These are phyloP conservation scores for Apus apus DNA, from an alignment of 2,113 vertebrate species.

Conservation along the genomic window DNA sequence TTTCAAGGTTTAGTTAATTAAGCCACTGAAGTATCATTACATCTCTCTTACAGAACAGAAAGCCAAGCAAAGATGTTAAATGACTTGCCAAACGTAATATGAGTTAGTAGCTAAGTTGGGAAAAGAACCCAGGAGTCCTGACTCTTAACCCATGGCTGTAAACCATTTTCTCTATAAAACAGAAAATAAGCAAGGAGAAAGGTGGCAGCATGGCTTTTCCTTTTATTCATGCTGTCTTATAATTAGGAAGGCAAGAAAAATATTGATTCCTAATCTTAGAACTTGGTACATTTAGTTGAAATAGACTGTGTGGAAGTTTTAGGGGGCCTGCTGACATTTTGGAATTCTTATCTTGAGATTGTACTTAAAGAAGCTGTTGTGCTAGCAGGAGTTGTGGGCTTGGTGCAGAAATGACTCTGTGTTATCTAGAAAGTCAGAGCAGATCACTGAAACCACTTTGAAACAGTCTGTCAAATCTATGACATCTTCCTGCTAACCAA, in stretches of 20 bases:
- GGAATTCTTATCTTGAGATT: rapidly evolving
- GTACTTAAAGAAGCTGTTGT: background rate
- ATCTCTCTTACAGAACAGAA: background rate
- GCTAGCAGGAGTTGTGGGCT: background rate
- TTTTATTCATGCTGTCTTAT: background rate
- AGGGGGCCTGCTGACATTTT: background rate
- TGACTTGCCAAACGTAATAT: conserved; percentile 35
- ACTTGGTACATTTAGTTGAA: background rate
- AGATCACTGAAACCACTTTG: background rate
- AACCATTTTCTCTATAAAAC: conserved; percentile 46
- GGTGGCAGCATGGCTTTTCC: background rate
- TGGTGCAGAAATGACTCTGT: background rate
- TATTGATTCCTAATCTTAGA: background rate
- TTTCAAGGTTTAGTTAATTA: conserved; percentile 51
- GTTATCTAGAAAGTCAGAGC: background rate
- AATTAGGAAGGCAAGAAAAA: background rate
- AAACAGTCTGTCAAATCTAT: background rate
- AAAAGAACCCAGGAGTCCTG: conserved; percentile 57
- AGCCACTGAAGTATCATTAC: conserved; percentile 52
- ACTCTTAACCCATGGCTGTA: conserved; percentile 47
- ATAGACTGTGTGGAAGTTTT: background rate
- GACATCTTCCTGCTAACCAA: background rate
- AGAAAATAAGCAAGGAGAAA: conserved; percentile 19
- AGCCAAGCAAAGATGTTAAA: conserved; percentile 56
- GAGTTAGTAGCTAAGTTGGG: conserved; percentile 58